Evolutionary conservation across 2,797 vertebrate genomes (phyloP).

Genomic region (Artibeus lituratus): DNA sequence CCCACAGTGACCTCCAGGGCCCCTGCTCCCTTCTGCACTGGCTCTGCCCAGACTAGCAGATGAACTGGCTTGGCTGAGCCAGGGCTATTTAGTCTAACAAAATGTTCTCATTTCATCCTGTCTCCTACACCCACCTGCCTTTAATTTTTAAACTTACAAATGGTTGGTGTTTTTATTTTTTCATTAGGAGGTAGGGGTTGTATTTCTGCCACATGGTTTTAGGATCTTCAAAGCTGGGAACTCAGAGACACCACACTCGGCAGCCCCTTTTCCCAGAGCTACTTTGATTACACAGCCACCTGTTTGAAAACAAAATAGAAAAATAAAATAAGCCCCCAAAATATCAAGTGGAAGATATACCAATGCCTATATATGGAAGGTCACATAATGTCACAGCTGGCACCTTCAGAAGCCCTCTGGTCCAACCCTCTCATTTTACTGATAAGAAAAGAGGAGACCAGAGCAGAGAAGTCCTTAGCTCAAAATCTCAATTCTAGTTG

Average conservation of each 20-base stretch:
- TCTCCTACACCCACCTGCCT: neutral
- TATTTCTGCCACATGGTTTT: neutral
- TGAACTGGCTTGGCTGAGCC: neutral
- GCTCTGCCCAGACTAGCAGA: neutral
- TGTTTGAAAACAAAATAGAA: neutral
- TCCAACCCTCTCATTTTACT: neutral
- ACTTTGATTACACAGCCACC: neutral
- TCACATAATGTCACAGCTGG: neutral
- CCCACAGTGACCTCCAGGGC: neutral
- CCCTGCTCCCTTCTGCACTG: neutral
- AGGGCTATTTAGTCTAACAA: neutral
- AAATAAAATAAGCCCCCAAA: conserved; percentile 6
- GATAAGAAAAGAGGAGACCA: neutral
- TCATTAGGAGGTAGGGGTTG: neutral
- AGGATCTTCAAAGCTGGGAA: neutral
- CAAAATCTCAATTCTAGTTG: neutral
- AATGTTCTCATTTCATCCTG: neutral
- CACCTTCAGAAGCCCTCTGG: neutral
- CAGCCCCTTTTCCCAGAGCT: neutral
- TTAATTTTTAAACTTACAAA: conserved; percentile 21
- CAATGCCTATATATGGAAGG: neutral
- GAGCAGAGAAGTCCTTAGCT: neutral
- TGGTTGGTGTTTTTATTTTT: neutral
- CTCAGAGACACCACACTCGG: neutral
- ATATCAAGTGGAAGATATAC: neutral